Evolutionary conservation across 1,140 invertebrate species (phyloP), one percentile per base, ranked within the genome.

Genomic region (Hycleus cichorii): DNA sequence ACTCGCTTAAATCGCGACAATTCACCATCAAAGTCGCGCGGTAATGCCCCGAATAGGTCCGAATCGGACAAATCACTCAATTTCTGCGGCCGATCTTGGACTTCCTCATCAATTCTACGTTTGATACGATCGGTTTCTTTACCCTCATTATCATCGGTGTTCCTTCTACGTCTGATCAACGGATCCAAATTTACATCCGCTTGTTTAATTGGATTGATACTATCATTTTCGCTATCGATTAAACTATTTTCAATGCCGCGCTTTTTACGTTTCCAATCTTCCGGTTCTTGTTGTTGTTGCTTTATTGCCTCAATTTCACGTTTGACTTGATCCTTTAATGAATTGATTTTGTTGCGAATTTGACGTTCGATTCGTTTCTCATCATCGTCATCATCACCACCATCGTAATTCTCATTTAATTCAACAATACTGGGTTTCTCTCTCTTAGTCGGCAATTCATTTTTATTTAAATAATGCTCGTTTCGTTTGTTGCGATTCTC

Each of bases 21-120:
- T 58, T 72, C 68, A 1, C 64, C 69, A 49, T 69, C 65, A 40
- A 67, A 73, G 54, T 68, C 66, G 47, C 72, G 64, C 7, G 71
- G 70, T 9, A 72, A 57, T 3, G 64, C 67, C 3, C 72, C 72
- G 58, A 74, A 74, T 11, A 73, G 54, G 58, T 73, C 72, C 42
- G 66, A 58, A 26, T 68, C 69, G 3, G 64, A 64, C 58, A 73
- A 64, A 49, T 70, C 67, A 7, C 57, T 57, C 2, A 72, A 55
- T 32, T 64, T 56, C 27, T 65, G 52, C 9, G 55, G 64, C 39
- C 60, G 38, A 39, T 58, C 54, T n/a, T 43, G 49, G 11, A 52
- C 49, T 25, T 63, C 48, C 25, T 64, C 58, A 39, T 52, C 52
- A 12, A 51, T 42, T n/a, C 59, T 47, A 24, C 48, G 60, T 55